A percentile compares a stretch with the other conserved stretches of the same genome.
Evolutionary conservation across 2,113 vertebrate species (phyloP).

Genomic region (Ginglymostoma cirratum): DNA sequence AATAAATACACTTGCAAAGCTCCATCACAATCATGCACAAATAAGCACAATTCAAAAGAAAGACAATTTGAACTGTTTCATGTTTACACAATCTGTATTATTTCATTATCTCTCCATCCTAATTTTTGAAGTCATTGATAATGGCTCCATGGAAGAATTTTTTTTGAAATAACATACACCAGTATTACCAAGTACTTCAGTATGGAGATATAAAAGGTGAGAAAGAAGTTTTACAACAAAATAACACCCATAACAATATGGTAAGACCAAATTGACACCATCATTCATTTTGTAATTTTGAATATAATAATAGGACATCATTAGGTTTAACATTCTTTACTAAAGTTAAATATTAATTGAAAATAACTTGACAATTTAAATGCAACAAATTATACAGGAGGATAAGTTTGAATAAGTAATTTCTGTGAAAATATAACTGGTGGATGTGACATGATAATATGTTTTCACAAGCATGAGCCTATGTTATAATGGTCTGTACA

Average conservation of each 20-base stretch:
- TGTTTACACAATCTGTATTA: background rate
- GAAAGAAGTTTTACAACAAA: background rate
- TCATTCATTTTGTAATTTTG: background rate
- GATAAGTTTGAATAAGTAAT: background rate
- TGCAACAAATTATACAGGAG: background rate
- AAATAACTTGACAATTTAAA: too few species aligned
- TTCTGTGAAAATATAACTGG: background rate
- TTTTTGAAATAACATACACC: background rate
- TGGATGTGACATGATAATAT: background rate
- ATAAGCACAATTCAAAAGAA: background rate
- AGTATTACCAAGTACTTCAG: background rate
- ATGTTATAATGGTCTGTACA: background rate
- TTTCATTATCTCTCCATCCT: background rate
- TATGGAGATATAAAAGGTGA: background rate
- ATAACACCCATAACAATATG: background rate
- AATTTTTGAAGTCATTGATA: background rate
- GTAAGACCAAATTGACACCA: background rate
- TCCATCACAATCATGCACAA: background rate
- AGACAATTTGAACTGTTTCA: background rate
- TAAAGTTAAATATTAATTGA: background rate
- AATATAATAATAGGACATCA: background rate
- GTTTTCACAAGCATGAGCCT: background rate
- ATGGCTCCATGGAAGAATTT: background rate
- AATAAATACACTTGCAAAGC: background rate
- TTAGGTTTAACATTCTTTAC: background rate